Evolutionary conservation across 1,140 invertebrate species (phyloP), one percentile per base, ranked within the genome.

Genomic region (Solenopsis fugax): DNA sequence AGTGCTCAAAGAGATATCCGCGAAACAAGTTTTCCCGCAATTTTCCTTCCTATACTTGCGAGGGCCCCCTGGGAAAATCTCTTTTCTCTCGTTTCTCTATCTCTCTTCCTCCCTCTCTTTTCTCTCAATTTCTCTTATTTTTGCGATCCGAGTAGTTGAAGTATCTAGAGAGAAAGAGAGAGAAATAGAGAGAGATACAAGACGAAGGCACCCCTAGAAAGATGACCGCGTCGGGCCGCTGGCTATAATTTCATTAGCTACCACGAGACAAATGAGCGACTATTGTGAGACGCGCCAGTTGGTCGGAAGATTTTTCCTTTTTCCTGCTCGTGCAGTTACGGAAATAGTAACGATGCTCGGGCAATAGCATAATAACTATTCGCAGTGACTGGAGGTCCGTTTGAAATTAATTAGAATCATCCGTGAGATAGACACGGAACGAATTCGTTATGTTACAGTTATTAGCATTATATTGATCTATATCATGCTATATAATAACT

Each of bases 181-280:
- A 60, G 60, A 52, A 41, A 41, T 41, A 41, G 41, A 52, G 58
- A 80, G 48, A 67, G 65, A 65, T 75, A 58, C 21, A 62, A 21
- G 54, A 76, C 52, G 81, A 90, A 85, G 58, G 85, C 85, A 82
- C 81, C 75, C 85, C 29, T 58, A 71, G 75, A 90, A 91, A 90
- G 93, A 94, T 94, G 94, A 94, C 91, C 93, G 86, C 80, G 87
- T 78, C 86, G 87, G 89, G 76, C 87, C 87, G 91, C 86, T 90
- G 88, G 93, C 93, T 93, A 95, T 95, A 95, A 95, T 95, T 95
- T 95, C 94, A 95, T 95, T 95, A 95, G 94, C 91, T 91, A 88
- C 89, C 92, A 92, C 92, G 94, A 94, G 94, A 95, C 94, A 95
- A 95, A 95, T 94, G 94, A 95, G 94, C 90, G 92, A 93, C 92